A percentile compares a stretch with the other conserved stretches of the same genome.
phyloP scores from a whole-genome alignment of 2,797 vertebrate genomes.

The Epinephelus awoara region DNA sequence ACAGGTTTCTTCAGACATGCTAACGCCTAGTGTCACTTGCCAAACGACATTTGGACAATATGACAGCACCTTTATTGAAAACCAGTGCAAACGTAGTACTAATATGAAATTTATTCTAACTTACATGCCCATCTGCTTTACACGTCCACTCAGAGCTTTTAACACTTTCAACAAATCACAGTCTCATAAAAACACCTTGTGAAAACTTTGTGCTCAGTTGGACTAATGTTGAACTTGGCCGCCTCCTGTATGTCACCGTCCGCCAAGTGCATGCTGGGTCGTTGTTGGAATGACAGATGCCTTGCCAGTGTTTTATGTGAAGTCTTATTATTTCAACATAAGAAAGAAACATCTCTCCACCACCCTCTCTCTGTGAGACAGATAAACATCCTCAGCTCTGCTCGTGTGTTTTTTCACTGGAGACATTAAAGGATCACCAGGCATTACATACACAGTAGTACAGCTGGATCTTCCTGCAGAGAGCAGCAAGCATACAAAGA shows the following conservation, averaged over 20 bases:
- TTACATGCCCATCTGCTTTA: neutral
- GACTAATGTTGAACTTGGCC: constrained; percentile 67
- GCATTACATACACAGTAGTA: constrained; percentile 11
- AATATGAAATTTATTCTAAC: neutral
- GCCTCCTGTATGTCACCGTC: neutral
- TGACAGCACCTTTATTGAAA: neutral
- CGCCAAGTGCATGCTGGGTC: constrained; percentile 48
- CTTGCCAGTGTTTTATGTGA: constrained; percentile 41
- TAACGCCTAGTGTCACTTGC: neutral
- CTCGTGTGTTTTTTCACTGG: constrained; percentile 16
- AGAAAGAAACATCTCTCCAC: constrained; percentile 23
- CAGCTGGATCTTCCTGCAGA: constrained; percentile 37
- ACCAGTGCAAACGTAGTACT: neutral
- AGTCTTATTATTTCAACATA: constrained; percentile 37
- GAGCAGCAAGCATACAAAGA: constrained; percentile 26
- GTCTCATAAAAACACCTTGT: constrained; percentile 32
- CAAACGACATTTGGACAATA: neutral
- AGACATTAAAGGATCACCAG: constrained; percentile 43
- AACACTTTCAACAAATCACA: constrained; percentile 46
- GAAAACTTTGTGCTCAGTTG: constrained; percentile 39
- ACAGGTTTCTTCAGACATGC: neutral
- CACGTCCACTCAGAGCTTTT: constrained; percentile 32
- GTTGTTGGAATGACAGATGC: constrained; percentile 39
- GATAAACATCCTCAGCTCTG: constrained; percentile 50
- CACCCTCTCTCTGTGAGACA: constrained; percentile 29